These are phyloP conservation scores for Ericerus pela DNA, from an alignment of 1,140 invertebrate species.

Conservation along the genomic window DNA sequence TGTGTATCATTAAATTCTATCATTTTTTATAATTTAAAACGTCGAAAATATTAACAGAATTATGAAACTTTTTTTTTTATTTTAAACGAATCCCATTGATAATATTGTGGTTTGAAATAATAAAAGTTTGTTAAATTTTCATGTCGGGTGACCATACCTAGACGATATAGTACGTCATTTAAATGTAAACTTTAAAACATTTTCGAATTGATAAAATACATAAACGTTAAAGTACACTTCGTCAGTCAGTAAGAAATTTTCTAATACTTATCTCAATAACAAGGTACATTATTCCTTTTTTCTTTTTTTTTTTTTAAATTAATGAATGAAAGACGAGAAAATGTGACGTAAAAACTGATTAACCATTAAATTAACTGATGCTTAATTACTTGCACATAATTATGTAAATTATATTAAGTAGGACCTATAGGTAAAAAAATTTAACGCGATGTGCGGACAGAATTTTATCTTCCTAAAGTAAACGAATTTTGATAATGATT, in stretches of 20 bases:
- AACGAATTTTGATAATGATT: no score
- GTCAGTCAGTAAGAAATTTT: background rate
- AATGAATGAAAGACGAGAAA: background rate
- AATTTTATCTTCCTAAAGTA: no score
- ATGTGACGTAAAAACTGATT: slow-evolving; percentile 1
- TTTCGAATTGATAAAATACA: background rate
- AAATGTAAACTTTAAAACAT: background rate
- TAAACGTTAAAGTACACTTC: background rate
- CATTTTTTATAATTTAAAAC: no score
- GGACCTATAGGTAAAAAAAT: no score
- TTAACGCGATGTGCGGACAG: no score
- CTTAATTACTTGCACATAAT: slow-evolving; percentile 3
- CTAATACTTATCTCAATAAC: background rate
- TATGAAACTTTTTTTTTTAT: no score
- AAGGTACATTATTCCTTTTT: background rate
- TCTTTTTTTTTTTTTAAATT: background rate
- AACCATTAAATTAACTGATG: background rate
- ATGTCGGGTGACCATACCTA: no score
- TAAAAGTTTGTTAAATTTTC: no score
- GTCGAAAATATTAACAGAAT: no score
- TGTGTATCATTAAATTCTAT: no score
- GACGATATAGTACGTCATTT: background rate
- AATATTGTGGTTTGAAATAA: no score
- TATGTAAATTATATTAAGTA: slow-evolving; percentile 6
- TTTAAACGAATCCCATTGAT: no score